Percentiles rank a stretch among this genome's conserved stretches.
Conservation (phyloP, 2,113 vertebrate species). For the Megaptera novaeangliae region DNA sequence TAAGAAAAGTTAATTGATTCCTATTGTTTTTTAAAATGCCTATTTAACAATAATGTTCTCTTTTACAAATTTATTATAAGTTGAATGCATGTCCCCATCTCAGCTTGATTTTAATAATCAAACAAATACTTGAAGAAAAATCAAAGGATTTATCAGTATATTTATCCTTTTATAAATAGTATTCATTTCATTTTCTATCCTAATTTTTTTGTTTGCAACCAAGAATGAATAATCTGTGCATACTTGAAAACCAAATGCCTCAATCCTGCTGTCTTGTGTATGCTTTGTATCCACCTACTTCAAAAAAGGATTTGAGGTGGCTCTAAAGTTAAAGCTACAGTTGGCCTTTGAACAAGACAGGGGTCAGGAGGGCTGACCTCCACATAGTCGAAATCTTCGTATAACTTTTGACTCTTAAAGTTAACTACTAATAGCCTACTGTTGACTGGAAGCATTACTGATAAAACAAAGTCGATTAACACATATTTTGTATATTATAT, state of each 20-base stretch:
- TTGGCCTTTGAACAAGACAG: neutral
- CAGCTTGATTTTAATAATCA: conserved; percentile 31
- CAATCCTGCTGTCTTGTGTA: neutral
- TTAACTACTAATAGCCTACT: neutral
- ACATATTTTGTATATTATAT: neutral
- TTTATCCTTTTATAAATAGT: neutral
- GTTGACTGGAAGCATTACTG: neutral
- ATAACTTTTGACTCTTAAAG: neutral
- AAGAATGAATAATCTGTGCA: neutral
- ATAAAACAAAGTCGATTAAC: neutral
- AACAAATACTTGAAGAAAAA: neutral
- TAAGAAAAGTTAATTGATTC: conserved; percentile 72
- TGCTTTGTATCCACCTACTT: neutral
- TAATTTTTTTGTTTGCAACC: neutral
- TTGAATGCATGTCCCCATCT: neutral
- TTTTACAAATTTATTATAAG: conserved; percentile 55
- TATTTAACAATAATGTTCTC: conserved; percentile 51
- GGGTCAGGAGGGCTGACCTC: neutral
- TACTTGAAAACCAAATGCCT: neutral
- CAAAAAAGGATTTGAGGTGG: neutral
- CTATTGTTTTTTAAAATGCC: conserved; percentile 61
- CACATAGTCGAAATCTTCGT: neutral
- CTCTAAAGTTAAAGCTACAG: neutral
- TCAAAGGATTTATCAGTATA: neutral
- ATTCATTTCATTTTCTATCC: neutral